phyloP scores from a whole-genome alignment of 2,113 vertebrate genomes.

The Paratilapia polleni region DNA sequence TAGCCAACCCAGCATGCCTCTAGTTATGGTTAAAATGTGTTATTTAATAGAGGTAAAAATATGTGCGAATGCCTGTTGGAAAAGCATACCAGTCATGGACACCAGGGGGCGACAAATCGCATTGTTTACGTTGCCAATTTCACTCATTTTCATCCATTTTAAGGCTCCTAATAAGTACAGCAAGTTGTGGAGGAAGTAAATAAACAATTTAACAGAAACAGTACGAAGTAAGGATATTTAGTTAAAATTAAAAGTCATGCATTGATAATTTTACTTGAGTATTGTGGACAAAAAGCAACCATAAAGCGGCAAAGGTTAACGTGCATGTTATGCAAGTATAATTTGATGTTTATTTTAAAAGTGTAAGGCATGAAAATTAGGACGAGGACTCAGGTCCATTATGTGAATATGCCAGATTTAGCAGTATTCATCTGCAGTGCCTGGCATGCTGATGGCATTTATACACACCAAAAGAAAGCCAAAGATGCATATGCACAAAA shows the following conservation, averaged over 20 bases:
- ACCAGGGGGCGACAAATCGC: conserved; percentile 45
- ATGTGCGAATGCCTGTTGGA: background rate
- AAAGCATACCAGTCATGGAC: background rate
- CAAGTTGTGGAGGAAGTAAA: background rate
- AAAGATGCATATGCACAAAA: background rate
- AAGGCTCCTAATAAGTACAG: background rate
- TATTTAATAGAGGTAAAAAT: background rate
- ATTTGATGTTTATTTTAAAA: background rate
- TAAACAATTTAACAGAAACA: background rate
- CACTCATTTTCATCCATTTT: background rate
- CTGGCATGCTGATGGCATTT: background rate
- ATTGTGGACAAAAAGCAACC: background rate
- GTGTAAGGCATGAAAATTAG: background rate
- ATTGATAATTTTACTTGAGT: background rate
- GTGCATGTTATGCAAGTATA: background rate
- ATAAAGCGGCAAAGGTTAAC: background rate
- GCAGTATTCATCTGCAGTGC: background rate
- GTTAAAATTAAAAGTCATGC: background rate
- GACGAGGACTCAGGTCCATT: background rate
- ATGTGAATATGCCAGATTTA: background rate
- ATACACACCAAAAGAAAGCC: background rate
- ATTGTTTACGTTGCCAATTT: background rate
- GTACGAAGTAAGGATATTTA: background rate
- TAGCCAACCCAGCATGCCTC: background rate
- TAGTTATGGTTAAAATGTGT: background rate